Percentiles rank a stretch among this genome's conserved stretches.
These are phyloP conservation scores for Loripinus fragilis DNA, from an alignment of 2,888 invertebrate genomes.

Conservation along the genomic window DNA sequence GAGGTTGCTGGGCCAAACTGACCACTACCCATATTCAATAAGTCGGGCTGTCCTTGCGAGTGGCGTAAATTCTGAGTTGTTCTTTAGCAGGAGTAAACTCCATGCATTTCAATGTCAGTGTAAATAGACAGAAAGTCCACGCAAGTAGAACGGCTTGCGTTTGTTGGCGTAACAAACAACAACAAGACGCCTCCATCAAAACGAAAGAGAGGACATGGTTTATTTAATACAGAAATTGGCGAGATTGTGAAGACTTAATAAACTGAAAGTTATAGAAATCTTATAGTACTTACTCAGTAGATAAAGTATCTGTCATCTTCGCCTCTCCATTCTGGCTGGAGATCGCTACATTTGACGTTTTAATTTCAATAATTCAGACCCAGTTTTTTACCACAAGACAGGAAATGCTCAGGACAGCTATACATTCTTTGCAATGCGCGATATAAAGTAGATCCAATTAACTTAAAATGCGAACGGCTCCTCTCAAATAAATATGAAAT, in stretches of 20 bases:
- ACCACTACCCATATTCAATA: constrained; percentile 1
- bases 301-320: constrained; percentile 76
- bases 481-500: too few species aligned
- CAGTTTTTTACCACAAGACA: constrained; percentile 59
- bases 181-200: constrained; percentile 48
- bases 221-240: neutral
- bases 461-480: neutral
- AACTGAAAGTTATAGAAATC: constrained; percentile 9
- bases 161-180: neutral
- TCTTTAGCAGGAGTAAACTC: too few species aligned
- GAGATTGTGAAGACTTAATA: neutral
- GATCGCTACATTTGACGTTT: constrained; percentile 54
- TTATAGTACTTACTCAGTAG: constrained; percentile 72
- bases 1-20: constrained; percentile 13
- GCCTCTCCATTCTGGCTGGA: constrained; percentile 60
- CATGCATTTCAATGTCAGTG: too few species aligned
- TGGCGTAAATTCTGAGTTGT: too few species aligned
- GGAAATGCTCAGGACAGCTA: constrained; percentile 65
- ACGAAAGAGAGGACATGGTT: constrained; percentile 21
- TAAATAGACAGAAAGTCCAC: neutral
- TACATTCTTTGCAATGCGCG: constrained; percentile 42
- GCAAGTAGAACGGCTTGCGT: neutral
- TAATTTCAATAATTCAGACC: constrained; percentile 22
- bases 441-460: constrained; percentile 52
- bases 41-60: too few species aligned